phyloP scores from a whole-genome alignment of 1,140 invertebrate species.

The Dufourea novaeangliae region DNA sequence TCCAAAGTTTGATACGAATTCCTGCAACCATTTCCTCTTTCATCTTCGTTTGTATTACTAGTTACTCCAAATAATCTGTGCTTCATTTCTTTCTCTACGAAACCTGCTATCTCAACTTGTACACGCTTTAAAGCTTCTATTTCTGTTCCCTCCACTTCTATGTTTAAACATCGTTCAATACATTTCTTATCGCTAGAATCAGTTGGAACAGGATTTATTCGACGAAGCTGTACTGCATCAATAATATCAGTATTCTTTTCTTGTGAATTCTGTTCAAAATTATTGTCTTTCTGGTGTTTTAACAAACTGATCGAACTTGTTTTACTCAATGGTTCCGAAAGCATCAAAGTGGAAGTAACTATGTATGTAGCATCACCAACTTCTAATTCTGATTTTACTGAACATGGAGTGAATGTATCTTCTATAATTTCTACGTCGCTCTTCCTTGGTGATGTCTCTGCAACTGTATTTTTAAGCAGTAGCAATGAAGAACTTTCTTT shows the following conservation, averaged over 20 bases:
- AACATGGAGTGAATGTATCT: conserved; percentile 23
- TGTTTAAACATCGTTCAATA: conserved; percentile 75
- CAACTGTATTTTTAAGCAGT: neutral
- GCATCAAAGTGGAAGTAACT: conserved; percentile 73
- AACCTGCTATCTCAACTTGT: conserved; percentile 72
- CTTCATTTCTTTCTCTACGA: conserved; percentile 75
- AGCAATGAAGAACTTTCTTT: conserved; percentile 47
- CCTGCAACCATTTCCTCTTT: conserved; percentile 32
- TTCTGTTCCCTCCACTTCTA: conserved; percentile 76
- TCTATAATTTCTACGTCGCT: neutral
- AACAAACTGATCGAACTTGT: conserved; percentile 41
- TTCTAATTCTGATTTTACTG: conserved; percentile 70
- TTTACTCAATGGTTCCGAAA: conserved; percentile 55
- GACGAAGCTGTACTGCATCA: conserved; percentile 75
- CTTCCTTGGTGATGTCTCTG: neutral
- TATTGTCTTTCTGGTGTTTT: conserved; percentile 24
- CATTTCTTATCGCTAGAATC: conserved; percentile 63
- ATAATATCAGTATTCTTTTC: conserved; percentile 77
- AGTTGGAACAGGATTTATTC: conserved; percentile 62
- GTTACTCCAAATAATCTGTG: conserved; percentile 44
- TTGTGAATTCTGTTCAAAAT: conserved; percentile 51
- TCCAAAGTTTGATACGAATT: conserved; percentile 68
- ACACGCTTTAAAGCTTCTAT: conserved; percentile 68
- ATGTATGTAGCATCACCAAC: conserved; percentile 75
- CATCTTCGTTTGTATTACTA: conserved; percentile 21